A percentile compares a stretch with the other conserved stretches of the same genome.
Evolutionary conservation across 2,797 vertebrate species (phyloP).

Genomic region (Lagodon rhomboides): DNA sequence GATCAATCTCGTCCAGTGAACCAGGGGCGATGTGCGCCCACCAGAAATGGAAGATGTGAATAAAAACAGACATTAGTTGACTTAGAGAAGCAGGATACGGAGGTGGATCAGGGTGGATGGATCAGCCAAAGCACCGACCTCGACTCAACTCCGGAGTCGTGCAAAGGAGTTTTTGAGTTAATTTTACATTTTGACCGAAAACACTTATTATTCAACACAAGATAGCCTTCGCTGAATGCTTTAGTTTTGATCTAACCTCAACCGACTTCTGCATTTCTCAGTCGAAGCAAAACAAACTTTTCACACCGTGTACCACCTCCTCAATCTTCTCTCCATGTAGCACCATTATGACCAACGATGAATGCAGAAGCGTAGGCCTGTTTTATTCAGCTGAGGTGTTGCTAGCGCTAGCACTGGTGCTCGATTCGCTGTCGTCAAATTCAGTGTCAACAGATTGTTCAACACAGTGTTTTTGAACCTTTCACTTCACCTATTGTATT

Average conservation of each 20-base stretch:
- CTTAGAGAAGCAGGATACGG: constrained; percentile 13
- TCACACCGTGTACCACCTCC: too few species aligned
- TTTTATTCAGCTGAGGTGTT: too few species aligned
- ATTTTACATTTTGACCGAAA: constrained; percentile 24
- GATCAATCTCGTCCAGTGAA: constrained; percentile 7
- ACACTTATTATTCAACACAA: constrained; percentile 13
- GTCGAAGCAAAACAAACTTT: too few species aligned
- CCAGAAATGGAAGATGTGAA: constrained; percentile 8
- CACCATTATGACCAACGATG: too few species aligned
- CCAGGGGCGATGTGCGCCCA: constrained; percentile 10
- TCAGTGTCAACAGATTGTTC: too few species aligned
- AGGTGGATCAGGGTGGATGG: constrained; percentile 29
- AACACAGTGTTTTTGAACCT: too few species aligned
- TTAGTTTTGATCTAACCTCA: constrained; percentile 19
- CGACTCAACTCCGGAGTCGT: constrained; percentile 16
- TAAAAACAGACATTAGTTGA: constrained; percentile 17
- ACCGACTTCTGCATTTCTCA: not conserved
- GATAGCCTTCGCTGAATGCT: constrained; percentile 3
- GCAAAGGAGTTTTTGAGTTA: constrained; percentile 7
- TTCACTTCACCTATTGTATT: too few species aligned
- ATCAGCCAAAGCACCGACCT: constrained; percentile 26
- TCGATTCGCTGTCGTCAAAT: too few species aligned
- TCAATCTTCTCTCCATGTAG: too few species aligned
- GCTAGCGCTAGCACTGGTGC: too few species aligned
- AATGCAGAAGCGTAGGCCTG: too few species aligned